Conservation (phyloP, 2,888 invertebrate species). For the Catocala nupta region DNA sequence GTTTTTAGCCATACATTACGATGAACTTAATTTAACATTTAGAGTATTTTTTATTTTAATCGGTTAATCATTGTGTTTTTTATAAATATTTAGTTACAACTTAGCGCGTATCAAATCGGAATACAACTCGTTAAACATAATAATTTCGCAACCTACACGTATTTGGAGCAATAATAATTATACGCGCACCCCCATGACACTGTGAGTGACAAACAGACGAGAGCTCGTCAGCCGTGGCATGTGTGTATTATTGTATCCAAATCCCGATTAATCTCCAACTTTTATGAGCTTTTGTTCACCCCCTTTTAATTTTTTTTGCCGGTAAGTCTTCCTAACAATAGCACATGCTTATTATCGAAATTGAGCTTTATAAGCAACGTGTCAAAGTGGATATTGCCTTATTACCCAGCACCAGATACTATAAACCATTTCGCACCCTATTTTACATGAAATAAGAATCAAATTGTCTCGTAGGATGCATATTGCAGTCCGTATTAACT, state of each 20-base stretch:
- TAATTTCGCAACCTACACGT: no score
- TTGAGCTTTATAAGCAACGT: neutral
- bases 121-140: no score
- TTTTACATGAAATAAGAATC: neutral
- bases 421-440: constrained; percentile 27
- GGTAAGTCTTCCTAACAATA: constrained; percentile 66
- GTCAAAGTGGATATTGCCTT: constrained; percentile 25
- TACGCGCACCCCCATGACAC: constrained; percentile 45
- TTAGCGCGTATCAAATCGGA: no score
- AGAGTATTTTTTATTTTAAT: no score
- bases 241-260: constrained; percentile 82
- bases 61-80: no score
- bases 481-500: constrained; percentile 72
- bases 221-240: constrained; percentile 70
- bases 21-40: no score
- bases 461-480: constrained; percentile 27
- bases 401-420: neutral
- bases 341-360: constrained; percentile 13
- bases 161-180: constrained; percentile 35
- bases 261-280: constrained; percentile 86
- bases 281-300: constrained; percentile 84
- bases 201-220: constrained; percentile 66
- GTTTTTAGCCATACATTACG: no score
- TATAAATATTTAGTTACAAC: no score
- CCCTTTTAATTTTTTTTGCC: constrained; percentile 76